These are phyloP conservation scores for Hetaerina titia DNA, from an alignment of 2,888 invertebrate species.

Conservation along the genomic window DNA sequence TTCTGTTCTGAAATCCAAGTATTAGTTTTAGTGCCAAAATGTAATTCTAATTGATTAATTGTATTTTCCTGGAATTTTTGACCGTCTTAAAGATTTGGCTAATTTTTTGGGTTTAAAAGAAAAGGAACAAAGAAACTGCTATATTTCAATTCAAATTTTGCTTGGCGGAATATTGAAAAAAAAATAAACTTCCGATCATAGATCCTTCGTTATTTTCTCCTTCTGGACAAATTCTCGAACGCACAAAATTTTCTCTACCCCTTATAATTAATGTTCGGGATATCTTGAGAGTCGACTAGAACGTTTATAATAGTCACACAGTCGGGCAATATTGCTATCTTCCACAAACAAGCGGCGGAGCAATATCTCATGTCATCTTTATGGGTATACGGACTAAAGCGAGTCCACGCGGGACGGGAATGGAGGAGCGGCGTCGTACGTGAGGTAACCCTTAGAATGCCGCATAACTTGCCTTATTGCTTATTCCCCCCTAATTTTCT, in stretches of 20 bases:
- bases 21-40: too few relatives aligned
- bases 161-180: too few relatives aligned
- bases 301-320: neutral
- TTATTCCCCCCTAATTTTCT: neutral
- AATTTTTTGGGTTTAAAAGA: too few relatives aligned
- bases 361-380: neutral
- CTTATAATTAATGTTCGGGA: neutral
- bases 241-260: neutral
- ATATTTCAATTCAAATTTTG: too few relatives aligned
- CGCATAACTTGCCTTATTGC: neutral
- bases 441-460: neutral
- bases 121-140: too few relatives aligned
- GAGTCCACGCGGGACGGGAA: neutral
- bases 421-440: neutral
- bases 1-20: too few relatives aligned
- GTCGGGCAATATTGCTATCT: slow-evolving; percentile 27
- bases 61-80: too few relatives aligned
- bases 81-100: too few relatives aligned
- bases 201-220: neutral
- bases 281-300: neutral
- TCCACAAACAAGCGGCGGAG: neutral
- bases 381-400: neutral
- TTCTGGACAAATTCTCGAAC: neutral
- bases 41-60: too few relatives aligned
- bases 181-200: too few relatives aligned